phyloP scores from a whole-genome alignment of 1,140 invertebrate species.

The Heliconius eleuchia region DNA sequence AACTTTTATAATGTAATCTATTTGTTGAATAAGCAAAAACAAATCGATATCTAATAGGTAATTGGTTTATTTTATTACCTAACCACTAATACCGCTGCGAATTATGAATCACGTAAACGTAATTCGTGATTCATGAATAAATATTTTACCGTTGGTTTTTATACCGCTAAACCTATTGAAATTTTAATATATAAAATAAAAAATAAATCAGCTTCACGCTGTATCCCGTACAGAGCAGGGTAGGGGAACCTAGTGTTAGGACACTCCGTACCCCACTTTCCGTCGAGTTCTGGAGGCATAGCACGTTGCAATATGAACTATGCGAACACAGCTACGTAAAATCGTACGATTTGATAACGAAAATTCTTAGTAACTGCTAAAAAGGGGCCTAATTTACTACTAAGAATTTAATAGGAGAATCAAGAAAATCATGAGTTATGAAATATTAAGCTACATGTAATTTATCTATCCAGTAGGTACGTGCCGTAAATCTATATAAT shows the following conservation, averaged over 20 bases:
- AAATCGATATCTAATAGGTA: neutral
- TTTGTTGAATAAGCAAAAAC: neutral
- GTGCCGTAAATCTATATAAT: too few relatives aligned
- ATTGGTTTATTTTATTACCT: slow-evolving; percentile 10
- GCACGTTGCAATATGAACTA: neutral
- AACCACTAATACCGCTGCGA: neutral
- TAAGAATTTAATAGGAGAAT: neutral
- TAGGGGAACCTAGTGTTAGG: too few relatives aligned
- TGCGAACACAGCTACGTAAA: neutral
- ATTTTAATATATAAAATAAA: too few relatives aligned
- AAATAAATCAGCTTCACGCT: too few relatives aligned
- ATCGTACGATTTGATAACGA: slow-evolving; percentile 10
- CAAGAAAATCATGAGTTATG: too few relatives aligned
- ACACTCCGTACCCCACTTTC: too few relatives aligned
- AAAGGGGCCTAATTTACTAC: neutral
- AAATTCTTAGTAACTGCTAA: neutral
- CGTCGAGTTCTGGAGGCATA: too few relatives aligned
- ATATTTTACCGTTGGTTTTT: slow-evolving; percentile 3
- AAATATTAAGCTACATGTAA: too few relatives aligned
- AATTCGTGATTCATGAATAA: slow-evolving; percentile 22
- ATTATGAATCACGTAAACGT: slow-evolving; percentile 4
- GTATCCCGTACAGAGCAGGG: too few relatives aligned
- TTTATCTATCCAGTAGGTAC: too few relatives aligned
- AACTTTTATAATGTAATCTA: neutral
- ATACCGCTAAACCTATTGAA: neutral